Evolutionary conservation across 2,888 invertebrate genomes (phyloP).

Genomic region (Lasioglossum zephyrum): DNA sequence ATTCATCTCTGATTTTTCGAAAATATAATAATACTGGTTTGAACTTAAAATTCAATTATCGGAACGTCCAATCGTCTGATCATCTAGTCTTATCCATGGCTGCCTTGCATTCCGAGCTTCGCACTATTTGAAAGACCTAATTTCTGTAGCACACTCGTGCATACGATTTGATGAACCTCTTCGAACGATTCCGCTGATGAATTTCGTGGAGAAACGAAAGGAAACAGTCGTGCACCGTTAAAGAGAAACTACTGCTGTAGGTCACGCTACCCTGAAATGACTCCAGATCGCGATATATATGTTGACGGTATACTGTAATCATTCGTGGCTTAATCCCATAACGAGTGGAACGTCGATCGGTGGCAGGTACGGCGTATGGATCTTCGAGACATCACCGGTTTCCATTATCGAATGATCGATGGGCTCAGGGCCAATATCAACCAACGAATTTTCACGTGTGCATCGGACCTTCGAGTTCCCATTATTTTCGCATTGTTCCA

Average conservation of each 20-base stretch:
- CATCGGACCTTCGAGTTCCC: constrained; percentile 12
- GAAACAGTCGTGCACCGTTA: constrained; percentile 36
- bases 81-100: not conserved
- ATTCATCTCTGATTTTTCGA: not conserved
- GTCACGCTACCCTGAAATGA: constrained; percentile 60
- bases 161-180: constrained; percentile 3
- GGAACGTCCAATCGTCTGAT: not conserved
- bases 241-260: constrained; percentile 42
- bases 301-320: constrained; percentile 64
- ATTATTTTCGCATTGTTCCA: not conserved
- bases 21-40: not conserved
- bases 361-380: constrained; percentile 76
- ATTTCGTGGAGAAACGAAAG: constrained; percentile 26
- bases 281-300: constrained; percentile 53
- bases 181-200: constrained; percentile 19
- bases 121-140: not conserved
- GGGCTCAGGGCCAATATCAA: constrained; percentile 76
- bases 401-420: constrained; percentile 79
- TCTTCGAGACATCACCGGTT: constrained; percentile 75
- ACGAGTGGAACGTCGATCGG: constrained; percentile 74
- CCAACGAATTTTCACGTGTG: constrained; percentile 57
- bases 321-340: constrained; percentile 76
- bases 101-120: not conserved
- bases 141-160: not conserved
- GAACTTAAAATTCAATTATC: not conserved